Percentiles rank a stretch among this genome's conserved stretches.
These are phyloP conservation scores for Cantharis rustica DNA, from an alignment of 2,888 invertebrate genomes.

Conservation along the genomic window DNA sequence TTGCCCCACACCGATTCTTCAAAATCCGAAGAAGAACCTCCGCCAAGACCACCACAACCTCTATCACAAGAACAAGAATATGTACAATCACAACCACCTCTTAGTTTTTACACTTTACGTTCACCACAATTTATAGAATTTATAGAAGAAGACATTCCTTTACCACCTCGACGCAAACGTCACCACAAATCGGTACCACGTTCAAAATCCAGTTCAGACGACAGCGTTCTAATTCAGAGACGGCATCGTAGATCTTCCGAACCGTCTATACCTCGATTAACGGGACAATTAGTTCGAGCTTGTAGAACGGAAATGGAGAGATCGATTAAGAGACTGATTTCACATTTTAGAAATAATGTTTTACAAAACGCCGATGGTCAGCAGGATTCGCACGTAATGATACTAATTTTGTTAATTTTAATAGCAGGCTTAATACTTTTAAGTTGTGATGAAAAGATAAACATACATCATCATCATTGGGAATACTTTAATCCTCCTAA, in stretches of 20 bases:
- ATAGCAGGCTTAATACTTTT: slow-evolving; percentile 79
- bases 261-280: slow-evolving; percentile 70
- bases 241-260: slow-evolving; percentile 58
- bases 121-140: slow-evolving; percentile 49
- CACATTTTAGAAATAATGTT: slow-evolving; percentile 64
- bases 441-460: slow-evolving; percentile 67
- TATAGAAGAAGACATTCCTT: slow-evolving; percentile 51
- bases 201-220: slow-evolving; percentile 47
- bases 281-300: slow-evolving; percentile 71
- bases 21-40: slow-evolving; percentile 48
- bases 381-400: slow-evolving; percentile 74
- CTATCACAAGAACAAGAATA: slow-evolving; percentile 36
- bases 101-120: slow-evolving; percentile 51
- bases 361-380: slow-evolving; percentile 69
- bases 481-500: slow-evolving; percentile 86
- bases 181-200: slow-evolving; percentile 43
- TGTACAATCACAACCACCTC: slow-evolving; percentile 54
- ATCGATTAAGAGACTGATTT: slow-evolving; percentile 71
- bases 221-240: slow-evolving; percentile 34
- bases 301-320: slow-evolving; percentile 69
- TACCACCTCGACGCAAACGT: slow-evolving; percentile 59
- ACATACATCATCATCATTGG: slow-evolving; percentile 84
- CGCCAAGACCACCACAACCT: slow-evolving; percentile 55
- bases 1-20: slow-evolving; percentile 2
- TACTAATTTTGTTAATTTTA: slow-evolving; percentile 78